These are phyloP conservation scores for Podiceps cristatus DNA, from an alignment of 2,113 vertebrate species.

Conservation along the genomic window DNA sequence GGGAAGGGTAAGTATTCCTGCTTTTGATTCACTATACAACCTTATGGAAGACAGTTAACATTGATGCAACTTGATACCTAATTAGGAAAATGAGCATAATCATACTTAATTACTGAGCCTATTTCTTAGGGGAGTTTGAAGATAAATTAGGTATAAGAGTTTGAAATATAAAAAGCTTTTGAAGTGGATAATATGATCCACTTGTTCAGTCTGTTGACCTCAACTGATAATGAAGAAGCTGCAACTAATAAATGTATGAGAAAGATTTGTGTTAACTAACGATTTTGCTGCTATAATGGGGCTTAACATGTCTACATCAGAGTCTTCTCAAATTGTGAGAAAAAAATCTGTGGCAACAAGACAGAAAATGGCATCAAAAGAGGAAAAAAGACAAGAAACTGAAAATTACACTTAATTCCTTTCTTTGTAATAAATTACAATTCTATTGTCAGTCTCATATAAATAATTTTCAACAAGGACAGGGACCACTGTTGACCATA, in stretches of 20 bases:
- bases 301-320: not conserved
- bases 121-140: not conserved
- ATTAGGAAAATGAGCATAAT: slow-evolving; percentile 39
- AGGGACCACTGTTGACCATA: not conserved
- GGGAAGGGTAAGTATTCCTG: not conserved
- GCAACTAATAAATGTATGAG: not conserved
- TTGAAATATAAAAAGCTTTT: slow-evolving; percentile 12
- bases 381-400: not conserved
- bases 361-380: not conserved
- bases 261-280: not conserved
- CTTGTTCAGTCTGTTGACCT: slow-evolving; percentile 35
- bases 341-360: not conserved
- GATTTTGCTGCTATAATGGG: not conserved
- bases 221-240: not conserved
- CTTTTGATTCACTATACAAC: not conserved
- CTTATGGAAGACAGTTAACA: not conserved
- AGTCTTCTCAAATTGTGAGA: not conserved
- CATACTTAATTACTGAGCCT: slow-evolving; percentile 25
- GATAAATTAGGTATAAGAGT: slow-evolving; percentile 19
- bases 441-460: not conserved
- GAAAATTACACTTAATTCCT: not conserved
- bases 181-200: slow-evolving; percentile 13
- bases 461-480: not conserved
- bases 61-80: not conserved
- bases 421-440: not conserved